Evolutionary conservation across 2,113 vertebrate genomes (phyloP).

Genomic region (Electrona antarctica): DNA sequence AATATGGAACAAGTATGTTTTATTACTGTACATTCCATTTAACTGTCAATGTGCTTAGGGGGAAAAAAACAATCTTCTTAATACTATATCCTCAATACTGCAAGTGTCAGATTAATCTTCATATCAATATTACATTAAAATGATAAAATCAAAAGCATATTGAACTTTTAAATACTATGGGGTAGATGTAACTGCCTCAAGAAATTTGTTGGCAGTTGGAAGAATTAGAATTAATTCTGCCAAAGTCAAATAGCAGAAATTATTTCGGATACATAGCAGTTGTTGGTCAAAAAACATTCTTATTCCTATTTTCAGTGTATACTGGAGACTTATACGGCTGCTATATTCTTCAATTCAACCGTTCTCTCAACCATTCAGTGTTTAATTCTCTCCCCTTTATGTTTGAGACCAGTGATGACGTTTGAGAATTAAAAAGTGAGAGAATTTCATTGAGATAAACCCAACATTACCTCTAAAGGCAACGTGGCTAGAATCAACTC

Average conservation of each 20-base stretch:
- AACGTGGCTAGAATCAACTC: slow-evolving; percentile 24
- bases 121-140: slow-evolving; percentile 22
- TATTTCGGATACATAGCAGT: neutral
- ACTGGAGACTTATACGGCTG: slow-evolving; percentile 14
- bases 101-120: neutral
- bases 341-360: slow-evolving; percentile 1
- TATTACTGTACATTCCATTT: neutral
- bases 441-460: neutral
- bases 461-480: slow-evolving; percentile 11
- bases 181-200: neutral
- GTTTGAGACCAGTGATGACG: slow-evolving; percentile 10
- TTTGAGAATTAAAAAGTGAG: neutral
- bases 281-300: neutral
- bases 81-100: neutral
- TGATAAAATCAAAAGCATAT: neutral
- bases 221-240: slow-evolving; percentile 14
- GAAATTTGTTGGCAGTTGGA: neutral
- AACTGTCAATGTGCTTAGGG: slow-evolving; percentile 11
- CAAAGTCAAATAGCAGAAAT: neutral
- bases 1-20: slow-evolving; percentile 4
- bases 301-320: slow-evolving; percentile 38
- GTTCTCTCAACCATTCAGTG: slow-evolving; percentile 19
- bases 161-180: slow-evolving; percentile 2
- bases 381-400: neutral
- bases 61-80: neutral